Base-by-base conservation (phyloP, 2,113 vertebrate genomes). In the Sitta europaea region DNA sequence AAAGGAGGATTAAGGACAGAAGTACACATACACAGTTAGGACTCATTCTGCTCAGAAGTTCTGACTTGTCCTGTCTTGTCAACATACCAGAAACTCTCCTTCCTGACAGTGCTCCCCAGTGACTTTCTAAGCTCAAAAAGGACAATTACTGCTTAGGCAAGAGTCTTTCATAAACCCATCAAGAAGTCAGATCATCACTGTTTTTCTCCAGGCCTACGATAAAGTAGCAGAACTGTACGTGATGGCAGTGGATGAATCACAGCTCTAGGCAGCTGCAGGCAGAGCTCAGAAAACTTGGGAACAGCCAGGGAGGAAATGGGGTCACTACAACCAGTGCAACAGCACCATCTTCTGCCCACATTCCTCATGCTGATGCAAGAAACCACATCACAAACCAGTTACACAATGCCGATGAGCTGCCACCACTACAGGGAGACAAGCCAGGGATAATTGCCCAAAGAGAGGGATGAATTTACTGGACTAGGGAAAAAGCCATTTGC, bases 321-420 rank as follows among this genome's bases (percentile, higher is more conserved):
- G 47, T 86, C 88, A 74, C 67, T 47, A 70, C 57, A 88, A 66
- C 45, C 29, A 71, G 93, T n/a, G 90, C 94, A 97, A 97, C 57
- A 96, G 96, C 94, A 96, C 96, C 96, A 97, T 65, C 96, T 96
- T 94, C 90, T 0, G 95, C 75, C 76, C 74, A 31, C 74, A 76
- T 65, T 89, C 81, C 78, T 87, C 19, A 1, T 6, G 68, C 40
- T 94, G 93, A 83, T 66, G 82, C 85, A 94, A 94, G 25, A 86
- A 94, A 90, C 82, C 90, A 90, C 78, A 90, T 51, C 75, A 73
- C 62, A 90, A 8, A 61, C 4, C 57, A 50, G 54, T 88, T 71
- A 71, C 75, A 92, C 94, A 96, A 88, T 15, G 54, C 51, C 23
- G 28, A 86, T 67, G 88, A 92, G 59, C 62, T 67, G 78, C 72